These are phyloP conservation scores for Philereme transversata DNA, from an alignment of 2,888 invertebrate genomes.

Conservation along the genomic window DNA sequence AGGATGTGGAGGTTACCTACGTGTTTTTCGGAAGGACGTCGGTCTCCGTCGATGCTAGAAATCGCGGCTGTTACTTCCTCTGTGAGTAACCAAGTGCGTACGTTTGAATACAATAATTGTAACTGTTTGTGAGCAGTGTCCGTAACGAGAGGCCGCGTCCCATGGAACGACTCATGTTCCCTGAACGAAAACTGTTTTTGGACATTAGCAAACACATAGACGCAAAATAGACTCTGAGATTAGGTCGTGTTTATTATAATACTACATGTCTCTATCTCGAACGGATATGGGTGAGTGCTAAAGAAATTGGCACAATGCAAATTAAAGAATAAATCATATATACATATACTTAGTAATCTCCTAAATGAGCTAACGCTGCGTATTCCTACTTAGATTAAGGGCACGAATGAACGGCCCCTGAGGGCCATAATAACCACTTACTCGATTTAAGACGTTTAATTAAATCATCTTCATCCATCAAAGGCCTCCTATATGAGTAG, in stretches of 20 bases:
- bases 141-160: slow-evolving; percentile 34
- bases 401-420: too few species aligned
- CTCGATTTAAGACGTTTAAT: slow-evolving; percentile 38
- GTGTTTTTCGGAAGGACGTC: slow-evolving; percentile 62
- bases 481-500: slow-evolving; percentile 10
- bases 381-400: too few species aligned
- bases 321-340: too few species aligned
- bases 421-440: slow-evolving; percentile 28
- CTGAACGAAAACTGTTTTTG: slow-evolving; percentile 9
- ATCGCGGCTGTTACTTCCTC: slow-evolving; percentile 61
- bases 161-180: slow-evolving; percentile 19
- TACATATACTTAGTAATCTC: too few species aligned
- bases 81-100: slow-evolving; percentile 26
- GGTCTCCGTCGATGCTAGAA: slow-evolving; percentile 55
- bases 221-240: too few species aligned
- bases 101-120: slow-evolving; percentile 18
- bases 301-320: not conserved
- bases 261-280: slow-evolving; percentile 17
- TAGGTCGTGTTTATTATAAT: too few species aligned
- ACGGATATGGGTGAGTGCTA: slow-evolving; percentile 23
- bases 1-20: slow-evolving; percentile 48
- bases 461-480: slow-evolving; percentile 32
- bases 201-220: too few species aligned
- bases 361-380: too few species aligned
- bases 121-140: slow-evolving; percentile 27